Evolutionary conservation across 2,888 invertebrate species (phyloP), one percentile per base, ranked within the genome.

Genomic region (Minunthozetes semirufus): DNA sequence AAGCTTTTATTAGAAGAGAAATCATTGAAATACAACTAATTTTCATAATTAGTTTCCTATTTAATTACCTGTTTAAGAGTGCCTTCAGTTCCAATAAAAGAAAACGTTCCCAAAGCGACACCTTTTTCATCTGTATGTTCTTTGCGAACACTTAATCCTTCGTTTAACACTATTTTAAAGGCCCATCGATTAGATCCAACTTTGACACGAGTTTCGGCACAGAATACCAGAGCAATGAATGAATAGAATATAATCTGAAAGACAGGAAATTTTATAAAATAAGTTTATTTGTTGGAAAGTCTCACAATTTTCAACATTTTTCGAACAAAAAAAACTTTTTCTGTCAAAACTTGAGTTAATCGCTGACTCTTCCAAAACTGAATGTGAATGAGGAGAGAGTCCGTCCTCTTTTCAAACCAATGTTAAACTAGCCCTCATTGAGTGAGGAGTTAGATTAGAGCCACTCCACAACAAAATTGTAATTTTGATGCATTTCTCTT

Each of bases 191-290:
- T 53, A 4, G 74, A 70, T 0, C 74, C 74, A 1, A 74, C 70
- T 59, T 74, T 74, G 50, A 74, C 68, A 13, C 74, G 68, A 27
- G 74, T 74, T 59, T 74, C 70, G 25, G 74, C 70, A 22, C 50
- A 29, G n/a, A 70, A 74, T 33, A 70, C 70, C 13, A 70, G 22
- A 38, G 42, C 70, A 46, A 74, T 53, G 29, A 74, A 42, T 17
- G 29, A 71, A 25, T 46, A 19, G 0, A 74, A 74, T 22, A 68
- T 74, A 19, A 74, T 68, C 68, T 74, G 33, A 42, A 68, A 22
- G 27, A 50, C n/a, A 50, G 13, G 38, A 63, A 38, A 63, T 17
- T 15, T 38, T 29, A 38, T 5, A 6, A 63, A 38, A 27, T 63
- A 63, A 19, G 27, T 63, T 9, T 25, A 19, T 27, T 27, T 19